Conservation (phyloP, 1,140 invertebrate genomes). For the Dreissena rostriformis region DNA sequence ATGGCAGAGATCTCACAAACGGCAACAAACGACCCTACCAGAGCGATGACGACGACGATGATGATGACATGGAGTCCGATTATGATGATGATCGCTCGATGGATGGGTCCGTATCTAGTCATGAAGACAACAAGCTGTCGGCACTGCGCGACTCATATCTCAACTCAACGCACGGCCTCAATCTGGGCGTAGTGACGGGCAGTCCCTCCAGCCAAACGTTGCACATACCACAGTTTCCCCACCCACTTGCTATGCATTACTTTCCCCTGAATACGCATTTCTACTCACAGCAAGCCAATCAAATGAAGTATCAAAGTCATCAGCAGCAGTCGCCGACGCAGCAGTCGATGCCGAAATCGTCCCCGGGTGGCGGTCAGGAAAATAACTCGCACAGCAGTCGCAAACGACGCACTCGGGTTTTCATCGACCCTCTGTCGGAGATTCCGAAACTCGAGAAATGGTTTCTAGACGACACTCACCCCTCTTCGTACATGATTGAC, state of each 20-base stretch:
- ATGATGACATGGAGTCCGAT: constrained; percentile 64
- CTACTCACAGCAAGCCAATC: constrained; percentile 67
- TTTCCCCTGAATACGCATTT: constrained; percentile 76
- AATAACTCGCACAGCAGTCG: constrained; percentile 60
- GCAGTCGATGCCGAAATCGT: constrained; percentile 51
- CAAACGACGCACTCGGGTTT: constrained; percentile 96
- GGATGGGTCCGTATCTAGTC: constrained; percentile 68
- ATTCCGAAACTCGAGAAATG: constrained; percentile 97
- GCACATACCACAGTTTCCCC: constrained; percentile 75
- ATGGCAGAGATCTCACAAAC: constrained; percentile 21
- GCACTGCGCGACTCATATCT: constrained; percentile 38
- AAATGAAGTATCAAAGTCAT: constrained; percentile 56
- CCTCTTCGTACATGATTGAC: constrained; percentile 97
- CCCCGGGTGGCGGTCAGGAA: constrained; percentile 50
- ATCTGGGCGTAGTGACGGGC: constrained; percentile 36
- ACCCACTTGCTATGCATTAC: constrained; percentile 76
- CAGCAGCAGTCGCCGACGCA: constrained; percentile 59
- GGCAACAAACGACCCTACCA: constrained; percentile 37
- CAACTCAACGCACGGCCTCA: constrained; percentile 40
- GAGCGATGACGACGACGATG: constrained; percentile 60
- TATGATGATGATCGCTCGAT: constrained; percentile 59
- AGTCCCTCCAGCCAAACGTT: constrained; percentile 66
- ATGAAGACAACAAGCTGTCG: constrained; percentile 55
- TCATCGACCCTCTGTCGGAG: constrained; percentile 99
- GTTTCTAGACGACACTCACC: constrained; percentile 98